Base-by-base conservation (phyloP, 2,888 invertebrate genomes). In the Glaucopsyche alexis region DNA sequence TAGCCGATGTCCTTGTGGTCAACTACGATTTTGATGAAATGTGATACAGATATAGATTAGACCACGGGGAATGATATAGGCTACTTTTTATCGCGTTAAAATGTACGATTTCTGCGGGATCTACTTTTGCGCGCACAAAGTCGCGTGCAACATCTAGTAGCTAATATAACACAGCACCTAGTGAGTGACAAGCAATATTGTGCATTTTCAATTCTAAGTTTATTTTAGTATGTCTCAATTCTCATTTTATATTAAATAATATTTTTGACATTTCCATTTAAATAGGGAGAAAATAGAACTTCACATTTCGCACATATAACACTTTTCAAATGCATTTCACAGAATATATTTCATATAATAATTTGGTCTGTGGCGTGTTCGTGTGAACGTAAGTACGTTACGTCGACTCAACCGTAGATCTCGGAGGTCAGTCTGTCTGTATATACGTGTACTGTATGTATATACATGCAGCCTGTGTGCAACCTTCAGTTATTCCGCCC, bases 271-370 rank as follows among this genome's bases (percentile, higher is more conserved):
- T 60, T 60, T 60, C 60, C 11, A 13, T 60, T 55, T 2, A 60
- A 60, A 29, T 38, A 38, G 13, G 13, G 13, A 9, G 60, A 60
- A 60, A 38, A 60, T 60, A 60, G 11, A 60, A 60, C 13, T 60
- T 60, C 60, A 13, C 3, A 42, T 42, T 14, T 29, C 16, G 6
- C 60, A 60, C 14, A 60, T 60, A 38, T 60, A 38, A 60, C 13
- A 60, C 60, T 60, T 60, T 38, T 60, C 60, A 60, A 38, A 60
- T 60, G 29, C 60, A 29, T 60, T 14, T 60, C 60, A 60, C 29
- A 38, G 29, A 60, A 38, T 60, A 60, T 38, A 60, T 60, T 55
- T 55, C 29, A 38, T 13, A 13, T 60, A 16, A 16, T n/a, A 52
- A 16, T 52, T 52, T 16, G 29, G 60, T 38, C 14, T 60, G 60